Percentiles rank a stretch among this genome's conserved stretches.
phyloP scores from a whole-genome alignment of 1,140 invertebrate species.

The Bombus terrestris region DNA sequence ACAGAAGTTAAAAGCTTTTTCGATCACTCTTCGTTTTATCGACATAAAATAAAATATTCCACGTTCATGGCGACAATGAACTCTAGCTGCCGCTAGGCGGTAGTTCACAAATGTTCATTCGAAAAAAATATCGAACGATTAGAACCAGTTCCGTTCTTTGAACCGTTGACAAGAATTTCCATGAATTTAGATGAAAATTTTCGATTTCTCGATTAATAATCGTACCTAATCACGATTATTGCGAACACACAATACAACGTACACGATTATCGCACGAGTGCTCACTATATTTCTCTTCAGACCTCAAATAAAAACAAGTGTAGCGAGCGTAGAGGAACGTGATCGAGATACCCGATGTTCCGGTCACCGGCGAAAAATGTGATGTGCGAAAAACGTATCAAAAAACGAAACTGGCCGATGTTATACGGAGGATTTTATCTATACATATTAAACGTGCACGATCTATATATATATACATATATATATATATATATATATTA shows the following conservation, averaged over 20 bases:
- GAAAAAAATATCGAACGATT: neutral
- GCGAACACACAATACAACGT: no score
- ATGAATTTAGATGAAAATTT: neutral
- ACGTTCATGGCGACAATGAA: no score
- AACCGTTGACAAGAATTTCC: no score
- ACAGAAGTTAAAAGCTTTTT: no score
- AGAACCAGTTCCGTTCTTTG: neutral
- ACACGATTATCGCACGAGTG: neutral
- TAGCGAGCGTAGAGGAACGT: neutral
- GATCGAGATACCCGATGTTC: neutral
- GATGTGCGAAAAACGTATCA: constrained; percentile 62
- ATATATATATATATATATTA: constrained; percentile 65
- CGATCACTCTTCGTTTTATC: no score
- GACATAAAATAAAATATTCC: no score
- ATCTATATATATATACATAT: constrained; percentile 69
- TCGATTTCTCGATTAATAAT: constrained; percentile 11
- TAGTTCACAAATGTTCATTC: no score
- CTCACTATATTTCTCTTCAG: constrained; percentile 12
- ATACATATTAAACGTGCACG: constrained; percentile 65
- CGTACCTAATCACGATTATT: neutral
- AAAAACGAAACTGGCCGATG: constrained; percentile 55
- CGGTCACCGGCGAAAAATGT: neutral
- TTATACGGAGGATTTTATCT: constrained; percentile 62
- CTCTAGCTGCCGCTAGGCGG: no score
- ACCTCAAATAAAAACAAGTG: neutral